Base-by-base conservation (phyloP, 1,140 invertebrate species). In the Venustaconcha ellipsiformis region DNA sequence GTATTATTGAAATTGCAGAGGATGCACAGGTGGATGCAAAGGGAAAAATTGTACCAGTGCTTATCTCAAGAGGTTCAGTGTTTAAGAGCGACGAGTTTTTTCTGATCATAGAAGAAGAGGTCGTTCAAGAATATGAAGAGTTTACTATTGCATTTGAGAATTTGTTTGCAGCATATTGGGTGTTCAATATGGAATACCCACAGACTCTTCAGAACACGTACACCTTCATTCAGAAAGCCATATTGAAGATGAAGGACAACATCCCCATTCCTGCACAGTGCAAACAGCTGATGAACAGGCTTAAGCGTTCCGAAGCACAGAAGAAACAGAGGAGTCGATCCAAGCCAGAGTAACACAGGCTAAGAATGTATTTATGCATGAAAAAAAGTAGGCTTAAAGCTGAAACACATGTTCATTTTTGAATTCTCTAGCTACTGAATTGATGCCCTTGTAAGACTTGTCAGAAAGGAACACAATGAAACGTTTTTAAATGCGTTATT, bases 141-240 rank as follows among this genome's bases (percentile, higher is more conserved):
- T 88, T 88, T 66, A 88, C 87, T 12, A 87, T 88, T 69, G 87
- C 87, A 55, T 84, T 86, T 72, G 87, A 83, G 8, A 84, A 83
- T 26, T 70, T 88, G 60, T 88, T 87, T 80, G 81, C 87, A 23
- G 83, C 84, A 17, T 88, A 88, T 79, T 88, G 86, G 85, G 86
- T 88, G 1, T 88, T 88, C 64, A 88, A 88, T 66, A 88, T 88
- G 87, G 82, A 85, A 74, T 88, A 87, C 67, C 87, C 87, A 11
- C 79, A 80, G 55, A 86, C 84, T 26, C 77, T 88, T 20, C 78
- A 84, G 71, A 84, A 87, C 77, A 84, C 87, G 26, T 88, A 88
- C 63, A 87, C 85, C 74, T 88, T 87, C 68, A 85, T 88, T 56
- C 87, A 88, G 81, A 84, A 84, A 71, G 83, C 80, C 26, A 83